These are phyloP conservation scores for Sceloporus undulatus DNA, from an alignment of 2,113 vertebrate genomes.

Conservation along the genomic window DNA sequence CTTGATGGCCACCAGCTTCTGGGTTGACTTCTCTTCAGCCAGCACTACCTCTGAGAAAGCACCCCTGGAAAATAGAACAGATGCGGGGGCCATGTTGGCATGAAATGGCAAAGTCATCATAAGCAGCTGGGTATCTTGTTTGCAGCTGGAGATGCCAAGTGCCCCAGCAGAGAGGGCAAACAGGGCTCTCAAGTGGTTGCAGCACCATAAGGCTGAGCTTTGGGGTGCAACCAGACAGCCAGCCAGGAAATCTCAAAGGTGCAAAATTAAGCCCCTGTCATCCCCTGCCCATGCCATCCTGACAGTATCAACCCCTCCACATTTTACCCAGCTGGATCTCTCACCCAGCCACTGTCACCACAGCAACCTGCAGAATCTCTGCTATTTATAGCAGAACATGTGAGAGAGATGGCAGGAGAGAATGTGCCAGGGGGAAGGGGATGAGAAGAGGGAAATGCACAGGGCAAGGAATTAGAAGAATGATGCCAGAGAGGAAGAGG, in stretches of 20 bases:
- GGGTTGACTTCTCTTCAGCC: slow-evolving; percentile 92
- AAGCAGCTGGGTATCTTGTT: neutral
- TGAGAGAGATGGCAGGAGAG: slow-evolving; percentile 51
- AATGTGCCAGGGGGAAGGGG: neutral
- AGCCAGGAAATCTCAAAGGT: too few relatives aligned
- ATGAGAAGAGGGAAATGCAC: neutral
- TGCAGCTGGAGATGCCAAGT: neutral
- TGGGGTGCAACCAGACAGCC: neutral
- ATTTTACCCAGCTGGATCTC: slow-evolving; percentile 15
- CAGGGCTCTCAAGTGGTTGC: neutral
- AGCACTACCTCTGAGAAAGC: slow-evolving; percentile 98
- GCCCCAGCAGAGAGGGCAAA: neutral
- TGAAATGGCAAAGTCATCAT: too few relatives aligned
- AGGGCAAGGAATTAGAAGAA: neutral
- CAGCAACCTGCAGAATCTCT: slow-evolving; percentile 66
- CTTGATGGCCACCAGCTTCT: slow-evolving; percentile 94
- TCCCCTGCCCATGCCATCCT: neutral
- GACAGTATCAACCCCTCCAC: slow-evolving; percentile 22
- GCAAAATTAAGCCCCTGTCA: neutral
- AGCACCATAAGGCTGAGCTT: neutral
- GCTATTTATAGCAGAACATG: slow-evolving; percentile 75
- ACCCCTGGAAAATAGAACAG: slow-evolving; percentile 77
- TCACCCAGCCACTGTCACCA: slow-evolving; percentile 51
- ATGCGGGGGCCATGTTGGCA: neutral
- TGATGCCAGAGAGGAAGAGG: neutral